Evolutionary conservation across 2,797 vertebrate genomes (phyloP), one percentile per base, ranked within the genome.

Genomic region (Octomys mimax): DNA sequence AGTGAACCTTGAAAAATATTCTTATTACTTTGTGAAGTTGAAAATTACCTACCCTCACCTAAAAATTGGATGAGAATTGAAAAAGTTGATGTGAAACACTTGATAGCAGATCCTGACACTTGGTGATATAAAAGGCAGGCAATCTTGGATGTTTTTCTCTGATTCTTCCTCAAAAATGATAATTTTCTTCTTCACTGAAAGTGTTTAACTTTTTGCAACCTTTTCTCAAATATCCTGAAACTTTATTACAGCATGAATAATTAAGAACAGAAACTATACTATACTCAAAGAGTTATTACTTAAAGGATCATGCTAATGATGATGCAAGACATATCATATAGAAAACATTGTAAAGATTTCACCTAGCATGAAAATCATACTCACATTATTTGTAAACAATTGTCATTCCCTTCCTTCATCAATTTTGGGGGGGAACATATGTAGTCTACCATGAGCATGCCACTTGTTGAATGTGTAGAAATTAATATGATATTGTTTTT

Each of bases 181-280:
- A 90, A 31, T 68, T 28, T 87, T 54, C 22, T 0, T 64, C 2
- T 62, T 75, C 21, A 79, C 2, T n/a, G 54, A 54, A 70, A 79
- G 42, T 33, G 6, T 12, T 46, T 46, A 70, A 87, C 16, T 89
- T n/a, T 88, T 71, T 12, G 39, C 3, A 91, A 75, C 8, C 4
- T 1, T 93, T 5, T 95, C 39, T 94, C 79, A 94, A 28, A 49
- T 77, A 73, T 49, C n/a, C 33, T 88, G 62, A 80, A 94, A 52
- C 2, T 42, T 86, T 46, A 75, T 91, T 70, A 39, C 1, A 84
- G 5, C 4, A 26, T 62, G 8, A 10, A 42, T 52, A 31, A 59
- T 46, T 96, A 52, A 4, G 36, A 64, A 73, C 31, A 84, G 4
- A 26, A 85, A 26, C 61, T 9, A 88, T 39, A 52, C 3, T 28